Conservation (phyloP, 2,113 vertebrate species). For the Eonycteris spelaea region DNA sequence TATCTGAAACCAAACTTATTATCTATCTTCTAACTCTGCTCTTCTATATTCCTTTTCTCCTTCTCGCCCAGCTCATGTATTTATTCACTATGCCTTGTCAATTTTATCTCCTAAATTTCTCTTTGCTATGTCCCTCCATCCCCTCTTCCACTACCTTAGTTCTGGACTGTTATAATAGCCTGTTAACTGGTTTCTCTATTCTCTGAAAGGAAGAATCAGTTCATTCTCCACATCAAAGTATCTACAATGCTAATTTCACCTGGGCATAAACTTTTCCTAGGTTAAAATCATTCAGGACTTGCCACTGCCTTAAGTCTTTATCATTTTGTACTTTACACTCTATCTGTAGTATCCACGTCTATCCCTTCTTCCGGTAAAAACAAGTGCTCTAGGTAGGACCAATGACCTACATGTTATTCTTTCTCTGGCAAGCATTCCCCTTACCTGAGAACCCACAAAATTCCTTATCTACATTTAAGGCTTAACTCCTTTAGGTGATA, state of each 20-base stretch:
- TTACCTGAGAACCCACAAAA: background rate
- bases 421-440: background rate
- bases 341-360: background rate
- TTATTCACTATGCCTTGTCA: background rate
- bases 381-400: background rate
- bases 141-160: background rate
- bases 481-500: background rate
- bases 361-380: background rate
- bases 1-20: background rate
- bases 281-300: background rate
- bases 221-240: background rate
- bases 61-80: background rate
- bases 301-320: background rate
- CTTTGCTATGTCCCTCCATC: background rate
- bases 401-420: background rate
- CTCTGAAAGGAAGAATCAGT: background rate
- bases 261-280: background rate
- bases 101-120: background rate
- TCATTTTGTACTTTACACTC: background rate
- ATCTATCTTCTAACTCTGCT: background rate
- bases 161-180: background rate
- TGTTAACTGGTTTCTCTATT: conserved; percentile 14
- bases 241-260: background rate
- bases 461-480: background rate
- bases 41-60: background rate